Evolutionary conservation across 64 coral and sea anemone genomes (phyloP).

Genomic region (Porites lutea): DNA sequence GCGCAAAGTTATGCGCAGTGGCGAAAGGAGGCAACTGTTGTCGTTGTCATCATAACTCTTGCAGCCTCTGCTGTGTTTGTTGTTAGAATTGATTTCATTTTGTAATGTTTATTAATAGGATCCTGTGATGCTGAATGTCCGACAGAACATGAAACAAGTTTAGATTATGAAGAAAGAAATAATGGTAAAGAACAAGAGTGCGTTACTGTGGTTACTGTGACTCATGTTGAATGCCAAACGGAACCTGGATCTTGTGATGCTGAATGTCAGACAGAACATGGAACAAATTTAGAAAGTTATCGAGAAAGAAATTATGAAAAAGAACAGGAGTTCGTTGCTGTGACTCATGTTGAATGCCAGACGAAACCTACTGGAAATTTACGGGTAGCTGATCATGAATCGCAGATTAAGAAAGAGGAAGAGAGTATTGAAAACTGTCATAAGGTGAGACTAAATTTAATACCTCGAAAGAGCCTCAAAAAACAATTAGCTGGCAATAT

Average conservation of each 20-base stretch:
- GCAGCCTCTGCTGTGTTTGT: no score
- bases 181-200: background rate
- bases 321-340: no score
- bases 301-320: no score
- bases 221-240: conserved; percentile 3
- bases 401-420: background rate
- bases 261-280: conserved; percentile 26
- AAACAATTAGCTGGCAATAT: background rate
- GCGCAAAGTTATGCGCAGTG: no score
- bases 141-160: background rate
- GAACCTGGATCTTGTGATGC: conserved; percentile 18
- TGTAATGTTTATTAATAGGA: background rate
- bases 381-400: background rate
- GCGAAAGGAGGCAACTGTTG: no score
- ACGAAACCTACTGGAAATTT: background rate
- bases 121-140: conserved; percentile 27
- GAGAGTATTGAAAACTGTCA: background rate
- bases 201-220: no score
- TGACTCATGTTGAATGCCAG: conserved; percentile 1
- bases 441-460: background rate
- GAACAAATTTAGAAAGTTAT: no score
- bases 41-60: no score
- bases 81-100: no score
- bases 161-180: background rate
- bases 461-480: background rate